Conservation (phyloP, 2,888 invertebrate genomes). For the Anoncus sp. region DNA sequence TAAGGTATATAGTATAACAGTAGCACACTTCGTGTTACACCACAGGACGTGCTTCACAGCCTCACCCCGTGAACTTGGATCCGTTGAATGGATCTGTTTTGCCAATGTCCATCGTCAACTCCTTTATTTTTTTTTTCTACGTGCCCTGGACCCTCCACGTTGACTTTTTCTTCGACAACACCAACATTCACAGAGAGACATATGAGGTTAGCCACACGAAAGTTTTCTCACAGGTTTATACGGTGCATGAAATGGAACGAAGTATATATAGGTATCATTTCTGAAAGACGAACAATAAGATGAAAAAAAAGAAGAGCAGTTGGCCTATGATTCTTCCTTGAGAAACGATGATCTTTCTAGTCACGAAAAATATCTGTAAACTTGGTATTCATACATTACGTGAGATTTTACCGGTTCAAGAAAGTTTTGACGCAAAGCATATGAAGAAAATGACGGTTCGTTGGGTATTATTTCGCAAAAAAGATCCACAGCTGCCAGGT, state of each 20-base stretch:
- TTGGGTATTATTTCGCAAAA: conserved; percentile 19
- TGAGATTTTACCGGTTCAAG: neutral
- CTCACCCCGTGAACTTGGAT: conserved; percentile 23
- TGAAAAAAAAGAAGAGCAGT: conserved; percentile 26
- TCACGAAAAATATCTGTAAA: too few species aligned
- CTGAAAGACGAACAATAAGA: neutral
- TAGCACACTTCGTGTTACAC: conserved; percentile 16
- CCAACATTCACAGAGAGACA: conserved; percentile 1
- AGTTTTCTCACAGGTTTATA: conserved; percentile 7
- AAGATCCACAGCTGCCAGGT: neutral
- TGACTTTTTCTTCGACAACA: conserved; percentile 60
- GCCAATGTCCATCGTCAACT: conserved; percentile 55
- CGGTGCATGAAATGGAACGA: conserved; percentile 9
- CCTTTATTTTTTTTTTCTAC: conserved; percentile 70
- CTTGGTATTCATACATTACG: too few species aligned
- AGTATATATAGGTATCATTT: conserved; percentile 39
- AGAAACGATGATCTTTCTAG: conserved; percentile 37
- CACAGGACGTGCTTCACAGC: conserved; percentile 45
- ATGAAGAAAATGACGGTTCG: neutral
- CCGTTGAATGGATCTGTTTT: conserved; percentile 70
- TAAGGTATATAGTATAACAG: conserved; percentile 9
- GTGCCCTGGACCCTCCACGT: conserved; percentile 65
- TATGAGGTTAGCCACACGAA: conserved; percentile 46
- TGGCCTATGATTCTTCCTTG: conserved; percentile 38
- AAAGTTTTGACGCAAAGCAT: neutral